These are phyloP conservation scores for Cheilosia vernalis DNA, from an alignment of 2,888 invertebrate genomes.

Conservation along the genomic window DNA sequence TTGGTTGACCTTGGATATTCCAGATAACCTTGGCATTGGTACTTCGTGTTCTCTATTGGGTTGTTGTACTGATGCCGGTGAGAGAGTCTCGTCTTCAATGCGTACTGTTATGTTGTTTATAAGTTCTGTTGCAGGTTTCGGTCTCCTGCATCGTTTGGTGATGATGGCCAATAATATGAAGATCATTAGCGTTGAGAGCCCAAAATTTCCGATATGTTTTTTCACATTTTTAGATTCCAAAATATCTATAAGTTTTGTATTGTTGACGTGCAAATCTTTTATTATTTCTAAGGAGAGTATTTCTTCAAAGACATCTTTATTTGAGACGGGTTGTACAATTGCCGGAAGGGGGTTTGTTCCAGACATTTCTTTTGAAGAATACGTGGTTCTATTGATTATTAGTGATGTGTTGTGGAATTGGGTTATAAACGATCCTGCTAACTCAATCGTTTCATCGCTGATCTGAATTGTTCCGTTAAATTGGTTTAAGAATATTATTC, in stretches of 20 bases:
- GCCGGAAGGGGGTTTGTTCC: background rate
- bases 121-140: background rate
- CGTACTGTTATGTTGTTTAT: background rate
- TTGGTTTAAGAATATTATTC: slow-evolving; percentile 49
- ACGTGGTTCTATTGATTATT: background rate
- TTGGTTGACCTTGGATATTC: background rate
- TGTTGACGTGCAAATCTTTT: background rate
- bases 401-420: background rate
- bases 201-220: slow-evolving; percentile 1
- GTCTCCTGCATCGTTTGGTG: background rate
- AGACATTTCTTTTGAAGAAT: slow-evolving; percentile 3
- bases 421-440: background rate
- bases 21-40: slow-evolving; percentile 2
- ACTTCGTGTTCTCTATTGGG: slow-evolving; percentile 3
- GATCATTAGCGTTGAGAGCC: background rate
- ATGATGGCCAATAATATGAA: too few species aligned
- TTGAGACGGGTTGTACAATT: background rate
- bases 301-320: background rate
- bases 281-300: background rate
- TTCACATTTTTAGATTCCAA: background rate
- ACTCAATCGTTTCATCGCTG: background rate
- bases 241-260: background rate
- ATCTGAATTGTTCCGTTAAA: slow-evolving; percentile 20
- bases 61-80: background rate
- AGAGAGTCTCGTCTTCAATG: background rate